A percentile compares a stretch with the other conserved stretches of the same genome.
Conservation (phyloP, 37 sponge, comb jelly and placozoan species). For the Ianthella basta region DNA sequence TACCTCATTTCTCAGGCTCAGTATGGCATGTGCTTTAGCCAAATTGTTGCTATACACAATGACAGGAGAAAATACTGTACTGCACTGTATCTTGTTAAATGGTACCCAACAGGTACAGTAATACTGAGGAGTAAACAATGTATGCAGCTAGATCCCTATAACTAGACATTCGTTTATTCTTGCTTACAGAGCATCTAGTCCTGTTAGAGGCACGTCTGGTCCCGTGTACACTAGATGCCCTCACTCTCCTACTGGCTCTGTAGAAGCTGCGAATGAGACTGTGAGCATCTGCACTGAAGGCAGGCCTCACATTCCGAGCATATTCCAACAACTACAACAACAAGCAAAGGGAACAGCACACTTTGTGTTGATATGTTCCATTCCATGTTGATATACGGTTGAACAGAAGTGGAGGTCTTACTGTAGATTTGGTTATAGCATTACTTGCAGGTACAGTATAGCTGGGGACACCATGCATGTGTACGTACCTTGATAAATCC, state of each 20-base stretch:
- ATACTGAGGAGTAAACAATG: too few species aligned
- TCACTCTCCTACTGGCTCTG: constrained; percentile 48
- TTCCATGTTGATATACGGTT: not conserved
- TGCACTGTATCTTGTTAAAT: too few species aligned
- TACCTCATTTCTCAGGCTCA: constrained; percentile 54
- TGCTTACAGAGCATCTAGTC: constrained; percentile 51
- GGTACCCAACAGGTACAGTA: too few species aligned
- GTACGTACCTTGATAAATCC: not conserved
- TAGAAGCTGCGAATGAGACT: constrained; percentile 52
- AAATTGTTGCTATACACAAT: constrained; percentile 23
- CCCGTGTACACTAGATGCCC: constrained; percentile 39
- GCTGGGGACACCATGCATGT: not conserved
- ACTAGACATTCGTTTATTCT: not conserved
- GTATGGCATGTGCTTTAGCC: constrained; percentile 54
- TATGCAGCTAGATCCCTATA: not conserved
- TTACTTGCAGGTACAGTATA: not conserved
- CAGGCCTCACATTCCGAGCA: not conserved
- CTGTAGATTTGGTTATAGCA: not conserved
- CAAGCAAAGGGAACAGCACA: not conserved
- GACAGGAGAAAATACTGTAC: too few species aligned
- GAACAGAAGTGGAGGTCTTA: not conserved
- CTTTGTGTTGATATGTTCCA: not conserved
- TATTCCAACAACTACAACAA: constrained; percentile 4
- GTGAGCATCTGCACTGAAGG: constrained; percentile 6
- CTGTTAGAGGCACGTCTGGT: constrained; percentile 41